These are phyloP conservation scores for Bembecia ichneumoniformis DNA, from an alignment of 2,888 invertebrate genomes.

Conservation along the genomic window DNA sequence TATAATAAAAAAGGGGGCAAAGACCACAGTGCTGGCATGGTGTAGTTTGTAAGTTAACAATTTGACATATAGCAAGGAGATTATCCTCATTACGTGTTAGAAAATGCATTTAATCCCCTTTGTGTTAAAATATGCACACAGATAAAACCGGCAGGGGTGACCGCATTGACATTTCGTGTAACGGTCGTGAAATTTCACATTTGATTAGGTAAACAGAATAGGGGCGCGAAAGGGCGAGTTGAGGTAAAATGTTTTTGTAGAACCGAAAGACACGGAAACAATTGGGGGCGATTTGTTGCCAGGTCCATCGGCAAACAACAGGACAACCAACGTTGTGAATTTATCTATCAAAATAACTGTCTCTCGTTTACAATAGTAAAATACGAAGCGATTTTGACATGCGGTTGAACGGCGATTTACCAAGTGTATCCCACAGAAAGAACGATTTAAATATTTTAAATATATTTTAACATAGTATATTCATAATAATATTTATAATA, in stretches of 20 bases:
- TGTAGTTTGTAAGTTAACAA: conserved; percentile 26
- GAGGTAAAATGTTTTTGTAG: background rate
- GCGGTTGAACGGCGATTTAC: too few relatives aligned
- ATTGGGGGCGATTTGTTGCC: background rate
- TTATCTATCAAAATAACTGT: too few relatives aligned
- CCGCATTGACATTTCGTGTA: background rate
- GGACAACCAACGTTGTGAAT: too few relatives aligned
- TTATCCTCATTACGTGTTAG: conserved; percentile 50
- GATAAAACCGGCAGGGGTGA: background rate
- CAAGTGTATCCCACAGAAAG: too few relatives aligned
- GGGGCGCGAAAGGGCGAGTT: background rate
- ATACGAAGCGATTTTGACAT: too few relatives aligned
- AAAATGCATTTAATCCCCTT: conserved; percentile 47
- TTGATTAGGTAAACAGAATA: conserved; percentile 1
- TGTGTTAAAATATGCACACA: conserved; percentile 14
- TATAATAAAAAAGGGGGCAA: too few relatives aligned
- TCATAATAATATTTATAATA: too few relatives aligned
- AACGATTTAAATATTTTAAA: too few relatives aligned
- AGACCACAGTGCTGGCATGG: conserved; percentile 11
- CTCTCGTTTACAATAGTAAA: too few relatives aligned
- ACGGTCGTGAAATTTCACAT: background rate
- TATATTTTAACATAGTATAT: too few relatives aligned
- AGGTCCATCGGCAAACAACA: too few relatives aligned
- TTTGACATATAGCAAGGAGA: conserved; percentile 47
- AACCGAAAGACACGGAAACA: background rate